Evolutionary conservation across 2,113 vertebrate species (phyloP), one percentile per base, ranked within the genome.

Genomic region (Emberiza fucata): DNA sequence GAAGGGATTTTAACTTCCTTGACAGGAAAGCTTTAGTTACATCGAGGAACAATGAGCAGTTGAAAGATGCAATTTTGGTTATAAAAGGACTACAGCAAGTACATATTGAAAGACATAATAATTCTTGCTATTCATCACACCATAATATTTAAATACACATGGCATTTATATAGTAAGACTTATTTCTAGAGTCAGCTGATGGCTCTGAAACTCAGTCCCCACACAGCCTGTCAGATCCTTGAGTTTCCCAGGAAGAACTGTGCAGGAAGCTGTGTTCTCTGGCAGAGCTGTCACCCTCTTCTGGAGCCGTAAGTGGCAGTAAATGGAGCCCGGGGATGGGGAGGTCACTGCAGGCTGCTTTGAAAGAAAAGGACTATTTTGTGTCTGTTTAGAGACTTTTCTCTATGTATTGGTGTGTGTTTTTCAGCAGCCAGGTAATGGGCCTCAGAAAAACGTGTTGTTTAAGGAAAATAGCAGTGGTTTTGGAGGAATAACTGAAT

Each of bases 1-100:
- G 95, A 87, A 90, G 76, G 81, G 86, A 78, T 87, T 94, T 94
- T 89, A 60, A 48, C 56, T 88, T 93, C 79, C 83, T 88, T 92
- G 73, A 84, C 66, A 54, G 9, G 37, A 82, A 66, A 77, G 53
- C 83, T 73, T 96, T 86, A 82, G 75, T 68, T 93, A 90, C 51
- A 33, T 63, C 75, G 91, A 85, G 42, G 91, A 82, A 92, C 63
- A 85, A 91, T 57, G 66, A 94, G 81, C n/a, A 79, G 18, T 8
- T 81, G 54, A 87, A 88, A 91, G 86, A 80, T 90, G 45, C 59
- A 86, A 81, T 96, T 97, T 96, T 72, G 37, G 51, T 56, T 84
- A 35, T 69, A 78, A 89, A 94, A 88, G 48, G 42, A 73, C 59
- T 60, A 57, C 29, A 31, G 56, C 66, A 45, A 51, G 70, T 24